Evolutionary conservation across 2,113 vertebrate genomes (phyloP).

Genomic region (Hystrix brachyura): DNA sequence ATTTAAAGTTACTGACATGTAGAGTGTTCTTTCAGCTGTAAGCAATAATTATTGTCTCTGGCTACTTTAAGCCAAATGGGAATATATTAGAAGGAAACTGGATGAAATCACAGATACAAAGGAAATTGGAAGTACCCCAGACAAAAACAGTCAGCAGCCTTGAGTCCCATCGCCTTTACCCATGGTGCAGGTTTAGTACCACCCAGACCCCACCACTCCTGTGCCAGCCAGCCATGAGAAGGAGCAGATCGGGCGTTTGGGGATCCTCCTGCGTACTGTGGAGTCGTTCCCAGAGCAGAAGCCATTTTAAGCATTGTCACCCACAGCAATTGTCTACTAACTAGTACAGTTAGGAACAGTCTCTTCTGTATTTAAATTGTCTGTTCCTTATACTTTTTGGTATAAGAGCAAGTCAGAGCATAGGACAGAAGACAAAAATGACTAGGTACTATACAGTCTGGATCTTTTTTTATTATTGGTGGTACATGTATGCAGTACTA

Average conservation of each 20-base stretch:
- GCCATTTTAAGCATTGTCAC: no score
- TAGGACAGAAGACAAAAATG: no score
- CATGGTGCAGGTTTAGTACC: not conserved
- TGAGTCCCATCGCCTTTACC: not conserved
- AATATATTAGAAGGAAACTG: not conserved
- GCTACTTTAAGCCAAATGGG: not conserved
- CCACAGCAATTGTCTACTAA: no score
- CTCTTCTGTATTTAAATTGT: no score
- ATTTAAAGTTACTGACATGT: not conserved
- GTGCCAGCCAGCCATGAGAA: no score
- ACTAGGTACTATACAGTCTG: no score
- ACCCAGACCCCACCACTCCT: not conserved
- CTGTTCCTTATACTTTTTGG: no score
- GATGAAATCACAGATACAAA: not conserved
- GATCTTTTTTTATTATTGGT: no score
- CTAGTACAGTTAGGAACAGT: no score
- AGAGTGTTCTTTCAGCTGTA: not conserved
- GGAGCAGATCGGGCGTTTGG: not conserved
- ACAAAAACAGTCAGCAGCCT: not conserved
- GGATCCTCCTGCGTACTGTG: no score
- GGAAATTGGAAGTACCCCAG: not conserved
- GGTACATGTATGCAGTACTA: no score
- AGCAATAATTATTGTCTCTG: not conserved
- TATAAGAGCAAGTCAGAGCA: not conserved
- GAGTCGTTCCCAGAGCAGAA: no score